Base-by-base conservation (phyloP, 92 coral and sea anemone genomes). In the Zoanthus solanderi region DNA sequence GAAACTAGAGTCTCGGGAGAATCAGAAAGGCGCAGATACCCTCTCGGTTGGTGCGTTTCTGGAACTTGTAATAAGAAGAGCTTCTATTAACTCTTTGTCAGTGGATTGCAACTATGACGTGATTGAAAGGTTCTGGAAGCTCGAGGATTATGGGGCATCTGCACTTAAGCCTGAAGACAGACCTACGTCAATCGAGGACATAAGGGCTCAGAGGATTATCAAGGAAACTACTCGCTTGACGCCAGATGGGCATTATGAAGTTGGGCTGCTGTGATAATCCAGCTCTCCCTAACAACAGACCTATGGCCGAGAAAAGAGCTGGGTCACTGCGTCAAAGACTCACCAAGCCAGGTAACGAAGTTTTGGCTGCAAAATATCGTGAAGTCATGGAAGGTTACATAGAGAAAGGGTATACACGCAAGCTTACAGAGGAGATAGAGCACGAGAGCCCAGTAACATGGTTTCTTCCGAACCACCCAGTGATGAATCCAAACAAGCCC, bases 1-100 rank as follows among this genome's bases (percentile, higher is more conserved):
- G 93, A 92, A 73, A 88, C 84, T 52, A 76, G 91, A 90, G 67
- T 83, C 44, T 53, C 89, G 89, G 4, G 72, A 87, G 46, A 89
- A 90, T 48, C 80, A 66, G 87, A 87, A 84, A 7, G 92, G 95
- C 9, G 61, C 61, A 71, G 87, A 13, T 88, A 83, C 65, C 87
- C 91, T 32, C 87, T 92, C n/a, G 93, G 95, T 5, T 92, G 91
- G 95, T 71, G 91, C 76, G 63, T 92, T n/a, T 75, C 66, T 17
- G 88, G 91, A 18, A 73, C 74, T 18, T 69, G 30, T 65, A 78
- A 72, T 23, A 72, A 78, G 71, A 45, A 83, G 44, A 30, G 88
- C 78, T 11, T 73, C 93, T 37, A 68, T 75, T 17, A 90, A 87
- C 91, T 63, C 84, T 80, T 60, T 87, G 23, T 50, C 56, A 50